phyloP scores from a whole-genome alignment of 1,140 invertebrate genomes.

The Micrasema longulum region DNA sequence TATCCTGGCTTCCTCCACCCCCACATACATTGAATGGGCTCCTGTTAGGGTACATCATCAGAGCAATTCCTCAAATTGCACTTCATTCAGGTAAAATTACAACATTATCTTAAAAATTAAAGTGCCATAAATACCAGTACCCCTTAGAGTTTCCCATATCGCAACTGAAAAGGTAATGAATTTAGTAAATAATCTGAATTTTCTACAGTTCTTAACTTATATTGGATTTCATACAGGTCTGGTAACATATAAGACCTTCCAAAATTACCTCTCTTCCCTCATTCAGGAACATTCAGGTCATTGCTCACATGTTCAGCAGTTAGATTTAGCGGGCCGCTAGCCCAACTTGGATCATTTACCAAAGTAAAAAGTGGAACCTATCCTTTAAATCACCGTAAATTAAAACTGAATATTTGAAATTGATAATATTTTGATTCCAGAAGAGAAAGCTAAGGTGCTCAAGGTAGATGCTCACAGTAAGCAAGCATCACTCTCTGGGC shows the following conservation, averaged over 20 bases:
- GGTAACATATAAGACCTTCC: too few species aligned
- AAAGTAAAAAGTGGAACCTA: conserved; percentile 73
- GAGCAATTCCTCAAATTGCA: conserved; percentile 62
- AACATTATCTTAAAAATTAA: too few species aligned
- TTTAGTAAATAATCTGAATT: too few species aligned
- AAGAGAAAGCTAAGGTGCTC: conserved; percentile 44
- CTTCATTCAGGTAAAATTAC: conserved; percentile 59
- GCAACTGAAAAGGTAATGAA: too few species aligned
- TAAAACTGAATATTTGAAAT: too few species aligned
- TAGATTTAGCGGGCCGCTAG: conserved; percentile 79
- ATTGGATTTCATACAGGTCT: too few species aligned
- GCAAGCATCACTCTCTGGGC: conserved; percentile 34
- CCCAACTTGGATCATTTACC: conserved; percentile 79
- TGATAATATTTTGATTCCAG: conserved; percentile 27
- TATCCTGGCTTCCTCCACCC: conserved; percentile 71
- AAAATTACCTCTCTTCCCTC: too few species aligned
- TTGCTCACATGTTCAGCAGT: too few species aligned
- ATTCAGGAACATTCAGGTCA: too few species aligned
- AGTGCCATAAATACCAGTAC: too few species aligned
- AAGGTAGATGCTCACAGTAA: conserved; percentile 33
- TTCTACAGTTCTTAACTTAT: too few species aligned
- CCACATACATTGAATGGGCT: conserved; percentile 79
- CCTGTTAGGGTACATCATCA: conserved; percentile 79
- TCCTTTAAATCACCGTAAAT: background rate
- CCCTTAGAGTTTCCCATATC: too few species aligned